phyloP scores from a whole-genome alignment of 2,888 invertebrate genomes.

The Aphidius colemani region DNA sequence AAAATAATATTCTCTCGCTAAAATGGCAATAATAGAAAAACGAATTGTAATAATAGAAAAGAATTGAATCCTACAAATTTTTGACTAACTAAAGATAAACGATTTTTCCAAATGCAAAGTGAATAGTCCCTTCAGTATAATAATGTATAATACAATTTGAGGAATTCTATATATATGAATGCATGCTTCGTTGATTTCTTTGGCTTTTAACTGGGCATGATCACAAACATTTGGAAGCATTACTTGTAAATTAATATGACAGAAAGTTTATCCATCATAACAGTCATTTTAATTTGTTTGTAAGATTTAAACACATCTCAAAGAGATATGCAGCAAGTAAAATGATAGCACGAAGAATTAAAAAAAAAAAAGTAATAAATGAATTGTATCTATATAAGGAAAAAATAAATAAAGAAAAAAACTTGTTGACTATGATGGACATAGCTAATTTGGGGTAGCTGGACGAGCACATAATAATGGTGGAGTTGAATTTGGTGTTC shows the following conservation, averaged over 20 bases:
- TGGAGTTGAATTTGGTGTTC: slow-evolving; percentile 52
- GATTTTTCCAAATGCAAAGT: too few relatives aligned
- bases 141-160: too few relatives aligned
- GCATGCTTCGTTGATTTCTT: not conserved
- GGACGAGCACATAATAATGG: slow-evolving; percentile 46
- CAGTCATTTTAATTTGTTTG: not conserved
- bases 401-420: slow-evolving; percentile 22
- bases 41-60: too few relatives aligned
- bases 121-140: too few relatives aligned
- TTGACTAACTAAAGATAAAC: too few relatives aligned
- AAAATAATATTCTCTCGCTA: too few relatives aligned
- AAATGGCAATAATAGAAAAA: too few relatives aligned
- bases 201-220: slow-evolving; percentile 12
- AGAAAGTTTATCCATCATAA: not conserved
- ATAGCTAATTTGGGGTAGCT: slow-evolving; percentile 50
- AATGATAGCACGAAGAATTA: not conserved
- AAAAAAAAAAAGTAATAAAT: slow-evolving; percentile 1
- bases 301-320: not conserved
- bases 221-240: not conserved
- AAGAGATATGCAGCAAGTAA: not conserved
- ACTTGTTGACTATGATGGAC: slow-evolving; percentile 23
- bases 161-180: too few relatives aligned
- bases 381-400: slow-evolving; percentile 16
- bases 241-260: slow-evolving; percentile 2
- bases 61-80: too few relatives aligned